A percentile compares a stretch with the other conserved stretches of the same genome.
Evolutionary conservation across 1,140 invertebrate genomes (phyloP).

Genomic region (Calephelis nemesis): DNA sequence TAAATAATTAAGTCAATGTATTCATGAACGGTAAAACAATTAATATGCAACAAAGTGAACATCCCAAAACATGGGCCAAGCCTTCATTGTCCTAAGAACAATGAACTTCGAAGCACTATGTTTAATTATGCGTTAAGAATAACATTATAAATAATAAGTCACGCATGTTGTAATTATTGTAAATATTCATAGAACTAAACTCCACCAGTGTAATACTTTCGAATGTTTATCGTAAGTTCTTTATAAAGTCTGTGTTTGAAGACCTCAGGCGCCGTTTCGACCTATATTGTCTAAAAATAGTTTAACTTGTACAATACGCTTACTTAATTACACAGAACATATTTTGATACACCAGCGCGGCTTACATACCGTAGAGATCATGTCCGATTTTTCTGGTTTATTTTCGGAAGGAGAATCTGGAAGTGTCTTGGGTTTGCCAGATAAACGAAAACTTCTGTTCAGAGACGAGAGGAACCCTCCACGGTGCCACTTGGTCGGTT

Average conservation of each 20-base stretch:
- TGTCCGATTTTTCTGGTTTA: slow-evolving; percentile 50
- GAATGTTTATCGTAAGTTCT: not conserved
- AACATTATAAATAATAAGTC: slow-evolving; percentile 21
- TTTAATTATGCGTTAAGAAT: slow-evolving; percentile 38
- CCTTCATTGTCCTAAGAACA: slow-evolving; percentile 63
- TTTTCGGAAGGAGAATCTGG: slow-evolving; percentile 45
- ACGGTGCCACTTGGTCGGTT: slow-evolving; percentile 66
- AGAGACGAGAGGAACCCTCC: slow-evolving; percentile 64
- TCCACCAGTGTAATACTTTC: not conserved
- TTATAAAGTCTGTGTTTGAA: not conserved
- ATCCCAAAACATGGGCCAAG: slow-evolving; percentile 56
- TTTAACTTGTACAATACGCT: slow-evolving; percentile 19
- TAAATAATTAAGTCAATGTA: too few species aligned
- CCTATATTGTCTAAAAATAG: slow-evolving; percentile 24
- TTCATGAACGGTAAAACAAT: not conserved
- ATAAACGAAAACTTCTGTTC: slow-evolving; percentile 65
- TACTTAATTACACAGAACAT: slow-evolving; percentile 18
- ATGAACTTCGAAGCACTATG: slow-evolving; percentile 41
- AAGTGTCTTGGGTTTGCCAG: slow-evolving; percentile 49
- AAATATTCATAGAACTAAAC: too few species aligned
- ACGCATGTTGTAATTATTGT: not conserved
- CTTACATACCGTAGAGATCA: slow-evolving; percentile 44
- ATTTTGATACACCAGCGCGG: slow-evolving; percentile 15
- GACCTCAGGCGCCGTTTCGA: slow-evolving; percentile 19
- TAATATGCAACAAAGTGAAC: slow-evolving; percentile 37